Evolutionary conservation across 2,797 vertebrate genomes (phyloP), one percentile per base, ranked within the genome.

Genomic region (Falco naumanni): DNA sequence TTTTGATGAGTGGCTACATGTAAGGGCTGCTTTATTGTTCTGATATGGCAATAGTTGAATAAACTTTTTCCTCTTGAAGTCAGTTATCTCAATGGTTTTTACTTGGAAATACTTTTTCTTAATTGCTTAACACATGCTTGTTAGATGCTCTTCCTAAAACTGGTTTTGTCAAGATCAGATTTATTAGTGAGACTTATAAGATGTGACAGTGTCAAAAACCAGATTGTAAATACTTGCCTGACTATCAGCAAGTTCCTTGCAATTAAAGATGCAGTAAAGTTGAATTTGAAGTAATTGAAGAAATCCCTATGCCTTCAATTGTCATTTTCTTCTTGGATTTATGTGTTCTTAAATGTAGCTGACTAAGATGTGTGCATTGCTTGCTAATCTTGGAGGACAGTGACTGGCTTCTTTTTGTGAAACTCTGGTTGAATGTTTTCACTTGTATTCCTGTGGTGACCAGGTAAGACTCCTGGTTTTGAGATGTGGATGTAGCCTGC

Each of bases 21-120:
- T 98, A 97, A 97, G 98, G 97, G 97, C 97, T 97, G 96, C 96
- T 97, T 98, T 95, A 92, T 95, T 98, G 97, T 98, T 97, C 97
- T 97, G 95, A 92, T 93, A 96, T 89, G 95, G 97, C 96, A 96
- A 97, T 96, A 98, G 96, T 91, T 94, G 91, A 98, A 98, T 98
- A 98, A 98, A 98, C 95, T 96, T 74, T 95, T 97, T 96, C 68
- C 68, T 97, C 56, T 84, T 97, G 9, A 94, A 97, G 93, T 97
- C 90, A 37, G 86, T 94, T 93, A 97, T 97, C 93, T 97, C 95
- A 75, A 90, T 97, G 97, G 71, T 97, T 98, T 98, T 98, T 98
- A 94, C 97, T 98, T 98, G 92, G 15, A 95, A 93, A 93, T 48
- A 24, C 75, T 96, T 94, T 91, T 84, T 84, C 89, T 75, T 76